Conservation (phyloP, 2,888 invertebrate genomes). For the Trimorus sp. region DNA sequence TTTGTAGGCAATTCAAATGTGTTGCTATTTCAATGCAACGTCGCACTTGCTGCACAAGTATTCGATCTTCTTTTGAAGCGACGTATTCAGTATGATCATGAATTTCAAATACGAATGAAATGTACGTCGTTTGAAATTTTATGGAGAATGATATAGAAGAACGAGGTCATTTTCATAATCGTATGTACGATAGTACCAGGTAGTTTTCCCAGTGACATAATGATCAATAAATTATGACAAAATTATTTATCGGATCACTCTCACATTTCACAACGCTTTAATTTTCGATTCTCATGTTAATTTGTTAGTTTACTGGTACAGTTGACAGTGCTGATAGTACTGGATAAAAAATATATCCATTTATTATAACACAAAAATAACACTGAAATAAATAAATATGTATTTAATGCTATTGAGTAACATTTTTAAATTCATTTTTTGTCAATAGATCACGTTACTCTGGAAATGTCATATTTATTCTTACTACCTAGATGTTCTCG, state of each 20-base stretch:
- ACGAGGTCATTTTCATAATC: slow-evolving; percentile 65
- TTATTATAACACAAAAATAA: no score
- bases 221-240: slow-evolving; percentile 42
- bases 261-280: slow-evolving; percentile 4
- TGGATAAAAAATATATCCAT: no score
- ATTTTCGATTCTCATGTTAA: no score
- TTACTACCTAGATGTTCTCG: no score
- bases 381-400: no score
- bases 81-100: slow-evolving; percentile 62
- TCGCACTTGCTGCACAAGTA: slow-evolving; percentile 43
- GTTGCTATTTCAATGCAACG: slow-evolving; percentile 54
- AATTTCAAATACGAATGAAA: slow-evolving; percentile 65
- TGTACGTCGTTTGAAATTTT: slow-evolving; percentile 63
- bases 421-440: no score
- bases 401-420: no score
- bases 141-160: slow-evolving; percentile 54
- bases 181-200: slow-evolving; percentile 31
- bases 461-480: no score
- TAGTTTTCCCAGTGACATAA: slow-evolving; percentile 30
- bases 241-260: not conserved
- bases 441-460: no score
- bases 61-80: slow-evolving; percentile 61
- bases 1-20: slow-evolving; percentile 62
- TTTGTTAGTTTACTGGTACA: no score
- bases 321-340: no score